Evolutionary conservation across 2,888 invertebrate species (phyloP), one percentile per base, ranked within the genome.

Genomic region (Aspidiotus rigidus): DNA sequence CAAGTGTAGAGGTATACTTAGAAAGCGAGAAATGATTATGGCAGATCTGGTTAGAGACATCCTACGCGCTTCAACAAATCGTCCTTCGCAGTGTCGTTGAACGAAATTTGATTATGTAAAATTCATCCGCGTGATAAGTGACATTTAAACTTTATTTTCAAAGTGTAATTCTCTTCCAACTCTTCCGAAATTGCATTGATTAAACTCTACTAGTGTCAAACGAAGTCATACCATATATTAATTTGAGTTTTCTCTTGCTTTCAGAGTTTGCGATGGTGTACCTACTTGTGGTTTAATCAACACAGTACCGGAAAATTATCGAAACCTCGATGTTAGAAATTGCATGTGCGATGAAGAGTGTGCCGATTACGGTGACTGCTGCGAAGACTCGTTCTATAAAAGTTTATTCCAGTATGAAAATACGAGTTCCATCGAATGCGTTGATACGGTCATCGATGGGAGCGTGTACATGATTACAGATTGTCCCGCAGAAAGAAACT

Each of bases 321-420:
- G 39, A 17, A 54, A 53, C 55, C 53, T 64, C 7, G 41, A 41
- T 41, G 55, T 54, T 0, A 28, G 79, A 40, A 79, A 78, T 74
- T 81, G 80, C 74, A 75, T 78, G 61, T 80, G 80, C 73, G 80
- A 81, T 72, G 74, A 76, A 56, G 74, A 75, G 49, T 81, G 81
- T 73, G 74, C 75, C 13, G 74, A 74, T 15, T 80, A 79, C 71
- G 80, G 79, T 40, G 80, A 81, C 74, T 81, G 80, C 72, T 80
- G 80, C 71, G 74, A 77, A 40, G 79, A 80, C 73, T 78, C 79
- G 0, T 69, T 72, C 7, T 69, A 73, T 71, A 73, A 75, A 73
- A 71, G 72, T 63, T 72, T 11, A 3, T 3, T 3, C 6, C 49
- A 49, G 49, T 49, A 49, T 49, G 49, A 49, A 49, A 13, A 13